These are phyloP conservation scores for Enteromius viviparus DNA, from an alignment of 2,797 vertebrate genomes.

Conservation along the genomic window DNA sequence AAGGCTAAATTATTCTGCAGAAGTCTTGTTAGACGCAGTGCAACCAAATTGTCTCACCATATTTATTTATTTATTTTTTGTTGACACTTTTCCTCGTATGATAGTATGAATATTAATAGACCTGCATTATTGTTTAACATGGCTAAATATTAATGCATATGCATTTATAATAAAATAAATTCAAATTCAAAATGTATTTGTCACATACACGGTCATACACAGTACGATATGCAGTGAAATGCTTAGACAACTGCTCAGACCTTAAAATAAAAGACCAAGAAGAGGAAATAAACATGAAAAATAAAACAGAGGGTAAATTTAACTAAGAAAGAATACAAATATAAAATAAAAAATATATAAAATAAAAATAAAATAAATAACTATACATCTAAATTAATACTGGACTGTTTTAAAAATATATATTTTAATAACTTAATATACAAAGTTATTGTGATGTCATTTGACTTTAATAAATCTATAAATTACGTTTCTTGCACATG, in stretches of 20 bases:
- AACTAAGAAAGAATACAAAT: no score
- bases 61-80: slow-evolving; percentile 1
- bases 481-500: not conserved
- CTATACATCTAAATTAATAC: not conserved
- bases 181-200: no score
- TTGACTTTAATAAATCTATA: not conserved
- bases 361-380: no score
- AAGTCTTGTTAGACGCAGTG: not conserved
- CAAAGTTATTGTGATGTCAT: no score
- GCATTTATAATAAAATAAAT: not conserved
- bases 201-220: no score
- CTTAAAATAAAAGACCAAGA: no score
- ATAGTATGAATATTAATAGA: not conserved
- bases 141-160: not conserved
- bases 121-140: not conserved
- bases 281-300: no score
- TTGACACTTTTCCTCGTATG: not conserved
- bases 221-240: no score
- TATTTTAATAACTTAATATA: not conserved
- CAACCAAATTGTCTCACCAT: not conserved
- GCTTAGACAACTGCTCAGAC: no score
- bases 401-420: not conserved
- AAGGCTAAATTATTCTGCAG: not conserved
- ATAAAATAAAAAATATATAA: no score
- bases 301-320: no score